Base-by-base conservation (phyloP, 2,113 vertebrate genomes). In the Castor canadensis region DNA sequence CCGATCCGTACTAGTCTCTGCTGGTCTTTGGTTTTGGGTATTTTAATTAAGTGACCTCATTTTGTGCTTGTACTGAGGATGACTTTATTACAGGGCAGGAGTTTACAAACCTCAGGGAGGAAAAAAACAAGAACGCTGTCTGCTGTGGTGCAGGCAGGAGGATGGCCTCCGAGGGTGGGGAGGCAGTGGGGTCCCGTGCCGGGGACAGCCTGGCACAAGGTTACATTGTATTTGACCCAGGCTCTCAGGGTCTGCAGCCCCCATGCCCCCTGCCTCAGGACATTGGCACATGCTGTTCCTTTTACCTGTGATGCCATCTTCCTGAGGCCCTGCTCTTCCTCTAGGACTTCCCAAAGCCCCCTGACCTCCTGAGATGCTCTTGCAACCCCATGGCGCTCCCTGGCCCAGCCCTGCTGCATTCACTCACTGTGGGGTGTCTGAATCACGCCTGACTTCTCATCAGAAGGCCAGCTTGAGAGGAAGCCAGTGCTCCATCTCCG, bases 31-130 rank as follows among this genome's bases (percentile, higher is more conserved):
- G 62, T 89, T 92, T 89, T 82, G 75, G 22, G 5, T 76, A 82
- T 93, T 66, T 91, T 93, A 95, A 93, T 93, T 91, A 93, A 84
- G 62, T 87, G 71, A 80, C 71, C 62, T 83, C 83, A 87, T 93
- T 80, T 86, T 82, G 67, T 82, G 79, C 38, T 85, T 85, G 28
- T 89, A 84, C n/a, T 71, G 67, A 66, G 84, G 72, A 58, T 52
- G 52, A 86, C 52, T 87, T 82, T 76, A 79, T 86, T 52, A 89
- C 40, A 52, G 80, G 60, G 73, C 67, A 72, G 83, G 71, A 88
- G 84, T 89, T 85, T 81, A 67, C 56, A 95, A 62, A 76, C 58
- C 72, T 93, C 87, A 75, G 77, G 72, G 54, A 92, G 22, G 32
- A 94, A 77, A 81, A 75, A 81, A 93, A n/a, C 76, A 82, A 62